These are phyloP conservation scores for Eufriesea mexicana DNA, from an alignment of 1,140 invertebrate species.

Conservation along the genomic window DNA sequence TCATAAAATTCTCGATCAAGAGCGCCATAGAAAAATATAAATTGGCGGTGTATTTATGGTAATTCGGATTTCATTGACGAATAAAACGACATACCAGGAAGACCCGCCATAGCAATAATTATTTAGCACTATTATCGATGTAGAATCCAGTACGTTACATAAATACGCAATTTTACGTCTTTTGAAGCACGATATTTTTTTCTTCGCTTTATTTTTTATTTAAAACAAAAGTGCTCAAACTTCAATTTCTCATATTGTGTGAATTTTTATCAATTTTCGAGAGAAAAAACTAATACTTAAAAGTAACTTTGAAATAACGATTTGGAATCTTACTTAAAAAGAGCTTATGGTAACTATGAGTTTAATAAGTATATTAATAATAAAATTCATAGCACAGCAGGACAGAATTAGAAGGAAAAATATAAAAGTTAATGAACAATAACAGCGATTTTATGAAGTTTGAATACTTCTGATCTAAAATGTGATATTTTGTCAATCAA, in stretches of 20 bases:
- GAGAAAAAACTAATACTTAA: background rate
- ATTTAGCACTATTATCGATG: slow-evolving; percentile 48
- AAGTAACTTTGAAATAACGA: background rate
- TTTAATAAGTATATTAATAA: background rate
- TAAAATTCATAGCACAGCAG: background rate
- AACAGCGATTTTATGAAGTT: slow-evolving; percentile 14
- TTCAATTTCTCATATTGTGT: background rate
- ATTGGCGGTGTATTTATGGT: slow-evolving; percentile 33
- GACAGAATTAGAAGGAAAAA: background rate
- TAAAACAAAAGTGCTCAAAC: slow-evolving; percentile 42
- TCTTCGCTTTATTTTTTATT: background rate
- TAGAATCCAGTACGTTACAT: slow-evolving; percentile 38
- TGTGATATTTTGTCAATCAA: slow-evolving; percentile 2
- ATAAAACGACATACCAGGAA: slow-evolving; percentile 41
- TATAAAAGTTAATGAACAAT: background rate
- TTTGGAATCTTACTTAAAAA: background rate
- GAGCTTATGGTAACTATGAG: background rate
- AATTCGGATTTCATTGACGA: slow-evolving; percentile 38
- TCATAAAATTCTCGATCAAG: slow-evolving; percentile 37
- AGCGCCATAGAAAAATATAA: slow-evolving; percentile 53
- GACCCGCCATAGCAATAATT: slow-evolving; percentile 44
- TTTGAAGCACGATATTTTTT: background rate
- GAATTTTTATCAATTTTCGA: background rate
- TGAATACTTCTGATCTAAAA: slow-evolving; percentile 38
- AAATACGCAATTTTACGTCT: slow-evolving; percentile 1